Evolutionary conservation across 2,113 vertebrate species (phyloP).

Genomic region (Danionella cerebrum): DNA sequence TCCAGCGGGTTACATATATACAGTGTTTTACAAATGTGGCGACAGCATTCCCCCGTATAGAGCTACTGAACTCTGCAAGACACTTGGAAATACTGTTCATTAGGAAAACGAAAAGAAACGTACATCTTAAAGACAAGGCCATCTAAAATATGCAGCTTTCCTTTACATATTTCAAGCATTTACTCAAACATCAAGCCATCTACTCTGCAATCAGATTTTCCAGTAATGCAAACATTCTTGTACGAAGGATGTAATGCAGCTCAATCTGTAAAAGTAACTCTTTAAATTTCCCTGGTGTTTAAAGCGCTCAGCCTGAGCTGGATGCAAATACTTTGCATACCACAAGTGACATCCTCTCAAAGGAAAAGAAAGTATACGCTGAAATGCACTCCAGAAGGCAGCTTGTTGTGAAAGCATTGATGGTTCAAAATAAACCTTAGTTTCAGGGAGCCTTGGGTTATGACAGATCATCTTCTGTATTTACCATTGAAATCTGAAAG

Average conservation of each 20-base stretch:
- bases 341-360: conserved; percentile 30
- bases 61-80: conserved; percentile 48
- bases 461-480: conserved; percentile 89
- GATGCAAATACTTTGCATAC: conserved; percentile 16
- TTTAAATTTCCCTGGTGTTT: conserved; percentile 36
- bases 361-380: conserved; percentile 54
- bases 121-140: conserved; percentile 60
- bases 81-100: conserved; percentile 48
- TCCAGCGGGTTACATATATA: conserved; percentile 68
- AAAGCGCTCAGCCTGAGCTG: conserved; percentile 54
- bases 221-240: neutral
- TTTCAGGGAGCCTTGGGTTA: conserved; percentile 58
- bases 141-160: conserved; percentile 58
- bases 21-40: conserved; percentile 80
- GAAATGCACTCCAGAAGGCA: conserved; percentile 74
- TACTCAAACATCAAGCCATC: neutral
- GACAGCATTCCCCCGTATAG: conserved; percentile 51
- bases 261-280: neutral
- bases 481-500: conserved; percentile 91
- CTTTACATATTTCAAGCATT: conserved; percentile 44
- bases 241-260: neutral
- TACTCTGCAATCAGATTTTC: neutral
- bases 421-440: conserved; percentile 43
- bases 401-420: conserved; percentile 62
- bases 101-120: conserved; percentile 53